Evolutionary conservation across 2,113 vertebrate species (phyloP).

Genomic region (Cephalopholis sonnerati): DNA sequence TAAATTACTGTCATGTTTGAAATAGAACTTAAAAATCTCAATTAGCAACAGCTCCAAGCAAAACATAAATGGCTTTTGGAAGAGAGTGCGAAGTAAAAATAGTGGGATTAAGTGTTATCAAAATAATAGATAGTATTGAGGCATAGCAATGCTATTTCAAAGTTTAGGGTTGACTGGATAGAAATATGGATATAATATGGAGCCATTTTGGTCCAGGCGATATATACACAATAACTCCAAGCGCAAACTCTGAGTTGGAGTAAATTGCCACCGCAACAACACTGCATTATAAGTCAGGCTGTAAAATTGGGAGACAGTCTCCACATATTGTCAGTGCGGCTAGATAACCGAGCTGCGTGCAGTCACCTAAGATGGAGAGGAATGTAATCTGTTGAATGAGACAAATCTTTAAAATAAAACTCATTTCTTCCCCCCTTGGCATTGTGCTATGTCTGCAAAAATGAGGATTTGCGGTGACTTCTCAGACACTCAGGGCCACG

Average conservation of each 20-base stretch:
- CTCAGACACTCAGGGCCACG: slow-evolving; percentile 69
- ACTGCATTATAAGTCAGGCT: slow-evolving; percentile 57
- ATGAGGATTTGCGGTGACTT: slow-evolving; percentile 76
- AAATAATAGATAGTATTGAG: slow-evolving; percentile 37
- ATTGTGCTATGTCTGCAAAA: slow-evolving; percentile 82
- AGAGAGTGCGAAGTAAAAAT: slow-evolving; percentile 35
- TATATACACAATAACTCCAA: slow-evolving; percentile 55
- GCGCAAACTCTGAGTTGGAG: slow-evolving; percentile 35
- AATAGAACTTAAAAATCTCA: slow-evolving; percentile 36
- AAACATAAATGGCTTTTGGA: slow-evolving; percentile 33
- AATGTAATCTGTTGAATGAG: slow-evolving; percentile 80
- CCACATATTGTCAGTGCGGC: slow-evolving; percentile 53
- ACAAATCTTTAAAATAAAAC: slow-evolving; percentile 80
- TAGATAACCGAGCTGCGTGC: slow-evolving; percentile 62
- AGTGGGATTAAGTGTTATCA: slow-evolving; percentile 34
- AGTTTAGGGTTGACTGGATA: slow-evolving; percentile 48
- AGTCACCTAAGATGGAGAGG: slow-evolving; percentile 70
- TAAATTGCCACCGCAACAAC: slow-evolving; percentile 64
- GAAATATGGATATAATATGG: slow-evolving; percentile 59
- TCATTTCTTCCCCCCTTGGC: slow-evolving; percentile 67
- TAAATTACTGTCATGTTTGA: slow-evolving; percentile 33
- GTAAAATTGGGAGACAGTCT: slow-evolving; percentile 58
- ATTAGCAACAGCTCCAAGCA: slow-evolving; percentile 45
- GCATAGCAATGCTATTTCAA: slow-evolving; percentile 29
- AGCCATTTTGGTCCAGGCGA: slow-evolving; percentile 47